Conservation (phyloP, 2,797 vertebrate species). For the Cetoscarus ocellatus region DNA sequence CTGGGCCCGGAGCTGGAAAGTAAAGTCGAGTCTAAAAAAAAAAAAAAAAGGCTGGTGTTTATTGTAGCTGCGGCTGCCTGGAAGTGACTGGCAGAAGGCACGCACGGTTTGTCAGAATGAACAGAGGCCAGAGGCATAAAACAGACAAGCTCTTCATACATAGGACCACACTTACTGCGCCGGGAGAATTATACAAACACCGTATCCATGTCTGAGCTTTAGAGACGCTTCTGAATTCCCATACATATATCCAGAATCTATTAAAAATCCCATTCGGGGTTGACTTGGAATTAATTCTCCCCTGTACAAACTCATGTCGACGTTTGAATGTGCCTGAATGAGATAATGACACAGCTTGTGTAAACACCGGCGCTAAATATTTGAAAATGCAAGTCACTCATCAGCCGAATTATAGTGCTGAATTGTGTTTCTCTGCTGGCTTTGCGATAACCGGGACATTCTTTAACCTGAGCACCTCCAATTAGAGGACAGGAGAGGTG, state of each 20-base stretch:
- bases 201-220: slow-evolving; percentile 60
- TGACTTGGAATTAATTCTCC: slow-evolving; percentile 63
- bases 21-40: slow-evolving; percentile 9
- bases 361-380: slow-evolving; percentile 70
- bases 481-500: slow-evolving; percentile 74
- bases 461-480: slow-evolving; percentile 85
- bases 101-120: slow-evolving; percentile 75
- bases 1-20: slow-evolving; percentile 63
- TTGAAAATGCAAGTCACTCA: slow-evolving; percentile 81
- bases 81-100: slow-evolving; percentile 80
- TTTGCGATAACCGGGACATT: slow-evolving; percentile 82
- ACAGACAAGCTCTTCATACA: slow-evolving; percentile 73
- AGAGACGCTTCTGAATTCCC: slow-evolving; percentile 51
- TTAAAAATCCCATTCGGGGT: slow-evolving; percentile 63
- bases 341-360: slow-evolving; percentile 71
- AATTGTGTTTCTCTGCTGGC: slow-evolving; percentile 80
- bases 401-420: slow-evolving; percentile 66
- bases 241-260: slow-evolving; percentile 61
- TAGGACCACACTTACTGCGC: slow-evolving; percentile 73
- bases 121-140: slow-evolving; percentile 74
- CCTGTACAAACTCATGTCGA: slow-evolving; percentile 55
- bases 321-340: slow-evolving; percentile 73
- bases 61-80: slow-evolving; percentile 80
- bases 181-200: slow-evolving; percentile 59
- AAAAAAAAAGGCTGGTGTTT: slow-evolving; percentile 68